Evolutionary conservation across 2,888 invertebrate genomes (phyloP), one percentile per base, ranked within the genome.

Genomic region (Lasioglossum oenotherae): DNA sequence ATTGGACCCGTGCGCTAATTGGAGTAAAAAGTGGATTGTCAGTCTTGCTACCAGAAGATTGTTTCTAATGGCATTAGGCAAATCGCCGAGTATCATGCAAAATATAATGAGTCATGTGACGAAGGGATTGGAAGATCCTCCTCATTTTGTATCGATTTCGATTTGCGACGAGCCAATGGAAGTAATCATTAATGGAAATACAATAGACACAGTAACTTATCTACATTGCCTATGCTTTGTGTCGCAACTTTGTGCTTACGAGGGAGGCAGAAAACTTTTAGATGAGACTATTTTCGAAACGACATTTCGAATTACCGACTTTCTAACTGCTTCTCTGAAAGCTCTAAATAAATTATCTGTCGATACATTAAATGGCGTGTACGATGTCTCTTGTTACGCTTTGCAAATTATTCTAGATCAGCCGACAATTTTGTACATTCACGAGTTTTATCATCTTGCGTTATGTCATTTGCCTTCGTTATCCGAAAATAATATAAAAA

Each of bases 21-120:
- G 95, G 95, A 92, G 93, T 73, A 91, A 82, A 74, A 94, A 92
- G 71, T 95, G 95, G 95, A 92, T 93, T 67, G 93, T 94, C 46
- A 91, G 90, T 84, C 88, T 93, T 27, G 82, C 92, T 53, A 94
- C 93, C 2, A 91, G 94, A 74, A 94, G 83, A 87, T 89, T 88
- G 23, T 90, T 95, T 4, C 87, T 93, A 19, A 31, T 82, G 19
- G 91, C 92, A n/a, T 81, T 95, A 27, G 88, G 90, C 14, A 95
- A 93, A 84, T 92, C 93, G 1, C 93, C 94, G 6, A 91, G 83
- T 67, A 89, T 95, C 4, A 60, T 95, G 31, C 91, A 93, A 57
- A 91, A 87, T 4, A 79, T 93, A 3, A 74, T 94, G 19, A 38
- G 81, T 16, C 85, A 83, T 38, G 93, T 93, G 6, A 81, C 84